Percentiles rank a stretch among this genome's conserved stretches.
Conservation (phyloP, 2,797 vertebrate species). For the Rhabdomys pumilio region DNA sequence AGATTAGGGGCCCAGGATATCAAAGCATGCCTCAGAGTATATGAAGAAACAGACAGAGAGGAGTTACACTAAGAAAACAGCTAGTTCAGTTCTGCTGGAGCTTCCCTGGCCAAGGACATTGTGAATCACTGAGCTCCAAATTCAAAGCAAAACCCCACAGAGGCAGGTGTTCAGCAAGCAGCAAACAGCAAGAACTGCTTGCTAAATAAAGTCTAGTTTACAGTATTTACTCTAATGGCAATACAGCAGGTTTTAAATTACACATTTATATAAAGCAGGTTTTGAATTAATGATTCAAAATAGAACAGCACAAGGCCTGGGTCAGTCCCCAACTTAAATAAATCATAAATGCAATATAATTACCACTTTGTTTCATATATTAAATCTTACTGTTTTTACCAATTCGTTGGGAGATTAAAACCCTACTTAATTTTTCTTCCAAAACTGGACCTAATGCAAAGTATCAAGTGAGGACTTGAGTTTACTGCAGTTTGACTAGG, state of each 20-base stretch:
- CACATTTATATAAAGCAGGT: neutral
- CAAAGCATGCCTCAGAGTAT: neutral
- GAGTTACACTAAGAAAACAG: neutral
- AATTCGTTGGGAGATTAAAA: constrained; percentile 40
- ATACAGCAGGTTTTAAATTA: neutral
- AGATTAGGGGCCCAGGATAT: neutral
- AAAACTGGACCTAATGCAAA: constrained; percentile 47
- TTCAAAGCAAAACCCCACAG: neutral
- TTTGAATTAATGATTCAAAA: constrained; percentile 54
- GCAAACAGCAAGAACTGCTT: neutral
- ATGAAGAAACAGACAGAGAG: constrained; percentile 35
- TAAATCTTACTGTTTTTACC: constrained; percentile 22
- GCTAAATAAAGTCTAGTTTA: neutral
- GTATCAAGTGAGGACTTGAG: neutral
- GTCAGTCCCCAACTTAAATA: neutral
- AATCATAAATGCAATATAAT: neutral
- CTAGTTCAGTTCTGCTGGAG: neutral
- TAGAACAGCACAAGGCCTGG: neutral
- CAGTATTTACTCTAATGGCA: neutral
- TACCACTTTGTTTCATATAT: constrained; percentile 28
- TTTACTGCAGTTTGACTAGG: constrained; percentile 3
- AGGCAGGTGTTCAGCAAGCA: neutral
- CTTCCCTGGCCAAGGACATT: neutral
- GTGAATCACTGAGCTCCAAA: neutral
- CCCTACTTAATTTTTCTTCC: constrained; percentile 44